Conservation (phyloP, 2,797 vertebrate species). For the Sebastes variabilis region DNA sequence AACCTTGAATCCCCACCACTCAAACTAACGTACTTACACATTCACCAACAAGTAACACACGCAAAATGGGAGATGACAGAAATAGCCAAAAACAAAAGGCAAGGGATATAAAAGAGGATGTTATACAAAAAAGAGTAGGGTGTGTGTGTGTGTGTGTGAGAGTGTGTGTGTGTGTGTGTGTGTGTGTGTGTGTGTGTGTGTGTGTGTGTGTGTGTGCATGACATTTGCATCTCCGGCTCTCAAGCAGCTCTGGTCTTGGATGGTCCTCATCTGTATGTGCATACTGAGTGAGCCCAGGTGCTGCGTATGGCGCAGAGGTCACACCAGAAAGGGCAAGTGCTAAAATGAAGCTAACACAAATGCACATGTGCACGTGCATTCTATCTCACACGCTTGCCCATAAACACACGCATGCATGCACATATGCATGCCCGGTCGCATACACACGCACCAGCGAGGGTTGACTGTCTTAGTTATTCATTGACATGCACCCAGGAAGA, state of each 20-base stretch:
- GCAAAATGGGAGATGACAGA: constrained; percentile 53
- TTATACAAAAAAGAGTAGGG: constrained; percentile 64
- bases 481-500: constrained; percentile 65
- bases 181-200: constrained; percentile 11
- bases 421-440: constrained; percentile 14
- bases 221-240: constrained; percentile 82
- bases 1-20: constrained; percentile 74
- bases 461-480: constrained; percentile 72
- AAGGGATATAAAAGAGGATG: constrained; percentile 69
- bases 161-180: constrained; percentile 25
- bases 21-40: constrained; percentile 41
- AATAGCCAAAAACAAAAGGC: constrained; percentile 69
- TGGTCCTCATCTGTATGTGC: constrained; percentile 83
- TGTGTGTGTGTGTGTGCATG: constrained; percentile 52
- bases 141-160: constrained; percentile 19
- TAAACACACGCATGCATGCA: constrained; percentile 29
- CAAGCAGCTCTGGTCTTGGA: constrained; percentile 74
- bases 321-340: constrained; percentile 83
- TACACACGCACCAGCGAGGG: constrained; percentile 32
- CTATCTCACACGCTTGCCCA: constrained; percentile 45
- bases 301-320: constrained; percentile 81
- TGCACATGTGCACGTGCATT: constrained; percentile 59
- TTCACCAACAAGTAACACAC: constrained; percentile 21
- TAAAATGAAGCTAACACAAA: constrained; percentile 80
- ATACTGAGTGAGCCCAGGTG: constrained; percentile 87